These are phyloP conservation scores for Paratrypauchen microcephalus DNA, from an alignment of 2,797 vertebrate species.

Conservation along the genomic window DNA sequence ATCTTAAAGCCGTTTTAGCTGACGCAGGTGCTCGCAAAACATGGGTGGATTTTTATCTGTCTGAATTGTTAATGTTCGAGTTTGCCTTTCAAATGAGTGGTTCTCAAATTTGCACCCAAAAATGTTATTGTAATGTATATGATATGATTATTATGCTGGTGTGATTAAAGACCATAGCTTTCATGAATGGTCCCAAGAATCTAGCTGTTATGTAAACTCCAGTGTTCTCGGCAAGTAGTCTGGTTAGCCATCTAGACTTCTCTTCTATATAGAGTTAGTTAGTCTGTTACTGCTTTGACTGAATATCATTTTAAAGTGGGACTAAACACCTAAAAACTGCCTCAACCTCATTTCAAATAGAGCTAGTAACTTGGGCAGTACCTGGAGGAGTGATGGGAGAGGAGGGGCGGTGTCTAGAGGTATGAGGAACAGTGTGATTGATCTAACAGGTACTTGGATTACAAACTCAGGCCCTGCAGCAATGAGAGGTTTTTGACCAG, in stretches of 20 bases:
- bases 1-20: constrained; percentile 73
- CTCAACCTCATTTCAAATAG: too few relatives aligned
- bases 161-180: background rate
- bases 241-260: background rate
- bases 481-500: too few relatives aligned
- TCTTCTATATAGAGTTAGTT: background rate
- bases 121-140: background rate
- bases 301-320: background rate
- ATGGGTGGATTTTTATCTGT: constrained; percentile 50
- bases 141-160: background rate
- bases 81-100: constrained; percentile 17
- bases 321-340: too few relatives aligned
- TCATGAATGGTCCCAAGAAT: background rate
- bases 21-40: constrained; percentile 57
- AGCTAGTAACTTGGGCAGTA: too few relatives aligned
- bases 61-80: constrained; percentile 36
- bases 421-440: too few relatives aligned
- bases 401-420: too few relatives aligned
- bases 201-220: background rate
- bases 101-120: background rate
- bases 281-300: background rate
- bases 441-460: too few relatives aligned
- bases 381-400: too few relatives aligned
- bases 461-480: too few relatives aligned
- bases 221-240: background rate